These are phyloP conservation scores for Rotaria socialis DNA, from an alignment of 2,888 invertebrate genomes.

Conservation along the genomic window DNA sequence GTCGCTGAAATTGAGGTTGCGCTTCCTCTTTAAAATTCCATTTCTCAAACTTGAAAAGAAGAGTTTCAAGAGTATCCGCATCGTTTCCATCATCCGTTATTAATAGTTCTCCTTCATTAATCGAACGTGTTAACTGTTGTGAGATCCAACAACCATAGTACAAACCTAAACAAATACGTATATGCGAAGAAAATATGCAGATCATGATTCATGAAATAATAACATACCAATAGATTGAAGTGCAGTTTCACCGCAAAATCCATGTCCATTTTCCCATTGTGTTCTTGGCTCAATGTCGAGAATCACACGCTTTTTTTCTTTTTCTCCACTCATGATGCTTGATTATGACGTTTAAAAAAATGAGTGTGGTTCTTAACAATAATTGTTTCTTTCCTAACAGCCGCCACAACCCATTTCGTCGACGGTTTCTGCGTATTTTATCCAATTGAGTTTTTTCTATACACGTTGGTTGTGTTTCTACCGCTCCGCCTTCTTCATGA, in stretches of 20 bases:
- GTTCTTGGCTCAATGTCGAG: not conserved
- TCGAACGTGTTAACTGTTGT: not conserved
- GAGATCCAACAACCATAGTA: constrained; percentile 10
- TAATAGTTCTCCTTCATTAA: not conserved
- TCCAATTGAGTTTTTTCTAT: too few species aligned
- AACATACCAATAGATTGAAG: not conserved
- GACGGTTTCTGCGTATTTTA: too few species aligned
- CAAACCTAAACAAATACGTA: not conserved
- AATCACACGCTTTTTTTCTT: not conserved
- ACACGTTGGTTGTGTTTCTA: too few species aligned
- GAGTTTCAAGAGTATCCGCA: not conserved
- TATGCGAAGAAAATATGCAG: not conserved
- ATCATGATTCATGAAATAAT: not conserved
- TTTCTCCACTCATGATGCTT: too few species aligned
- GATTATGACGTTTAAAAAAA: too few species aligned
- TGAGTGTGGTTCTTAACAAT: too few species aligned
- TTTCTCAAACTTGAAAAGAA: not conserved
- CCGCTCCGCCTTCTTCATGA: too few species aligned
- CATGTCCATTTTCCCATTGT: constrained; percentile 1
- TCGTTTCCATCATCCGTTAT: not conserved
- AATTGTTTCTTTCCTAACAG: too few species aligned
- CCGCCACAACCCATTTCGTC: too few species aligned
- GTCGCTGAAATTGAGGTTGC: not conserved
- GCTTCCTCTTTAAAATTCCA: not conserved
- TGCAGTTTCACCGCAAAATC: not conserved